A percentile compares a stretch with the other conserved stretches of the same genome.
Conservation (phyloP, 2,888 invertebrate genomes). For the Cosmia trapezina region DNA sequence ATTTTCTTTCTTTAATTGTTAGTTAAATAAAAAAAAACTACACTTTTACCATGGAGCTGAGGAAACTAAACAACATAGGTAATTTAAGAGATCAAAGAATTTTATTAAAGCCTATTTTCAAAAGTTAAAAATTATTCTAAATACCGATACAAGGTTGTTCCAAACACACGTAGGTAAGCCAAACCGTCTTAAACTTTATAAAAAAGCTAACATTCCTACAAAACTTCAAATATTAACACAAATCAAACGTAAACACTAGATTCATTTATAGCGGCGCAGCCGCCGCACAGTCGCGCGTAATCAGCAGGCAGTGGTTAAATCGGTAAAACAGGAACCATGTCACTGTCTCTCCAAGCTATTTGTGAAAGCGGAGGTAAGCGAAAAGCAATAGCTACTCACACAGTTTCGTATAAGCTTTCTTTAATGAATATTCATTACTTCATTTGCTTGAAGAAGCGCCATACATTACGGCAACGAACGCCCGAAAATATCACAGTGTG, state of each 20-base stretch:
- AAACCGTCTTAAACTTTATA: background rate
- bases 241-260: background rate
- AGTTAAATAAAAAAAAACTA: background rate
- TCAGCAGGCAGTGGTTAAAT: conserved; percentile 36
- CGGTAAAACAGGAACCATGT: conserved; percentile 60
- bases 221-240: background rate
- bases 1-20: too few species aligned
- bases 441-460: conserved; percentile 84
- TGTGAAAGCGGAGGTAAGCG: conserved; percentile 71
- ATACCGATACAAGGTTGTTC: background rate
- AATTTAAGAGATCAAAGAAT: background rate
- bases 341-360: conserved; percentile 68
- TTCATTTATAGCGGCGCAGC: conserved; percentile 8
- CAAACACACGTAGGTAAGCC: background rate
- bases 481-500: conserved; percentile 69
- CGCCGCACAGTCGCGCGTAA: conserved; percentile 8
- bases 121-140: background rate
- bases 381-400: conserved; percentile 72
- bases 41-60: background rate
- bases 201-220: background rate
- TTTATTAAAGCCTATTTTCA: background rate
- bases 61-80: background rate
- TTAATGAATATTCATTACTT: conserved; percentile 85
- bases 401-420: conserved; percentile 76
- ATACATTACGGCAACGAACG: conserved; percentile 80